Conservation (phyloP, 1,140 invertebrate genomes). For the Zaprionus nigranus region DNA sequence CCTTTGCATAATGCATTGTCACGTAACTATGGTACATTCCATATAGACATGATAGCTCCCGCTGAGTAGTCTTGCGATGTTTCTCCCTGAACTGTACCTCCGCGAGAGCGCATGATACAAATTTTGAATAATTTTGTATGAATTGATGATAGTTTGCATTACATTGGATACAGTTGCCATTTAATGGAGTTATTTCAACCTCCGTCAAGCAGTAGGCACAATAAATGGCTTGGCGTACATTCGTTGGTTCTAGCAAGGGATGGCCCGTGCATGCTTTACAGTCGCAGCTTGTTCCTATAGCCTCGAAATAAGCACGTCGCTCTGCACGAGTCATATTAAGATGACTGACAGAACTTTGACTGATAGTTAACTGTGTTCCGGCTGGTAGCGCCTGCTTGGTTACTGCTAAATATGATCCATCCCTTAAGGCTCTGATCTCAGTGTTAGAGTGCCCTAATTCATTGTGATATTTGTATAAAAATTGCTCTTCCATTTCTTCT, state of each 20-base stretch:
- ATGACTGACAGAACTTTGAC: conserved; percentile 7
- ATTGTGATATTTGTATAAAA: too few species aligned
- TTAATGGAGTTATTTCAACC: conserved; percentile 1
- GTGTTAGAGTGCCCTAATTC: too few species aligned
- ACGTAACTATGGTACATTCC: conserved; percentile 57
- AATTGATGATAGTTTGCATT: conserved; percentile 8
- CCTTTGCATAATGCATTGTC: conserved; percentile 38
- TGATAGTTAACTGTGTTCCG: conserved; percentile 36
- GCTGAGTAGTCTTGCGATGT: conserved; percentile 5
- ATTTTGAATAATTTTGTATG: conserved; percentile 7
- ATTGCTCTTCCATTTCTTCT: too few species aligned
- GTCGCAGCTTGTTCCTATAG: background rate
- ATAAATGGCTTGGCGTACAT: conserved; percentile 5
- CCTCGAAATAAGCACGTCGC: background rate
- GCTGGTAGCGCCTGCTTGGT: conserved; percentile 6
- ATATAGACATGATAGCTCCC: conserved; percentile 36
- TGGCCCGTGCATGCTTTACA: conserved; percentile 15
- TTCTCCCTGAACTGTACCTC: conserved; percentile 12
- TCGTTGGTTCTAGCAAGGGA: background rate
- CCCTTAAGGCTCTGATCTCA: conserved; percentile 24
- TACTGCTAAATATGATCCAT: conserved; percentile 26
- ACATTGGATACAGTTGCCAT: conserved; percentile 17
- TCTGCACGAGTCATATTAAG: background rate
- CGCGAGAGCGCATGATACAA: conserved; percentile 4
- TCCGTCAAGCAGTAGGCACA: conserved; percentile 12